Conservation (phyloP, 1,140 invertebrate genomes). For the Parapsyche elsis region DNA sequence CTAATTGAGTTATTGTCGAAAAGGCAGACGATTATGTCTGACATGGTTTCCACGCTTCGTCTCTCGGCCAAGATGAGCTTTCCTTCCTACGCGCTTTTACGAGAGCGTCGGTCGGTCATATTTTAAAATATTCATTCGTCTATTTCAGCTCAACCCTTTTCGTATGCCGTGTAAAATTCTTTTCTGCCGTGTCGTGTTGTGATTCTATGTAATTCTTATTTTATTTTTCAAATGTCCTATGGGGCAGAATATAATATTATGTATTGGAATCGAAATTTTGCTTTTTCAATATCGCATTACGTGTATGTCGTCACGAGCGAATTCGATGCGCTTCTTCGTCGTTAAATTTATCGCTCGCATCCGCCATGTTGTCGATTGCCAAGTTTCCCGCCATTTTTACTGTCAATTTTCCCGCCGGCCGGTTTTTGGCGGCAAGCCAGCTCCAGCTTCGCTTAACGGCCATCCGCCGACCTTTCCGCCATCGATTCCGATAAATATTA, state of each 20-base stretch:
- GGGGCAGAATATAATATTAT: too few species aligned
- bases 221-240: too few species aligned
- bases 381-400: slow-evolving; percentile 48
- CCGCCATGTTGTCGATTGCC: slow-evolving; percentile 22
- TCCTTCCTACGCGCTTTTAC: slow-evolving; percentile 20
- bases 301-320: neutral
- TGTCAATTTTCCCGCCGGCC: slow-evolving; percentile 35
- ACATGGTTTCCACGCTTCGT: neutral
- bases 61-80: neutral
- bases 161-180: neutral
- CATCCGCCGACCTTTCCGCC: neutral
- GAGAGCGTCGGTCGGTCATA: neutral
- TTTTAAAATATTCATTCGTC: neutral
- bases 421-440: neutral
- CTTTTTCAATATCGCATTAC: neutral
- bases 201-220: too few species aligned
- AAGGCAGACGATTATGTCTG: too few species aligned
- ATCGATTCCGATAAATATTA: neutral
- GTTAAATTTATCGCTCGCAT: slow-evolving; percentile 41
- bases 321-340: slow-evolving; percentile 20
- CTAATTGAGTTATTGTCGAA: too few species aligned
- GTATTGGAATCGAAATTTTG: neutral
- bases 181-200: neutral
- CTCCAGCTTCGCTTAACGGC: neutral
- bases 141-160: neutral